These are phyloP conservation scores for Adelphocoris suturalis DNA, from an alignment of 2,888 invertebrate species.

Conservation along the genomic window DNA sequence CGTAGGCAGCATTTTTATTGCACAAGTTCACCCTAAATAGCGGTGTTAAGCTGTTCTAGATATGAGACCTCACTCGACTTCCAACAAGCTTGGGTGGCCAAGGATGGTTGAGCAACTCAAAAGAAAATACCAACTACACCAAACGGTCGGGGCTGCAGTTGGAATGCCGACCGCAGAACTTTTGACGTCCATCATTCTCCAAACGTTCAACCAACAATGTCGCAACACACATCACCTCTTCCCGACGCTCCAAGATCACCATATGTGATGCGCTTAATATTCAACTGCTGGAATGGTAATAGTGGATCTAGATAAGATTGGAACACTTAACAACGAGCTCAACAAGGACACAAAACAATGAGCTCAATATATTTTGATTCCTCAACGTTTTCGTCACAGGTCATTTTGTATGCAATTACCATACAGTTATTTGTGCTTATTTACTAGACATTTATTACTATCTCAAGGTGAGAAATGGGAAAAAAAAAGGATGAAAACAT, in stretches of 20 bases:
- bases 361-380: too few relatives aligned
- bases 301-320: background rate
- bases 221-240: background rate
- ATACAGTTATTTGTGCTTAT: too few relatives aligned
- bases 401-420: too few relatives aligned
- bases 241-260: background rate
- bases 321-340: background rate
- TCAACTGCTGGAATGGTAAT: background rate
- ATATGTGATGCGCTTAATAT: background rate
- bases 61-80: background rate
- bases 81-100: background rate
- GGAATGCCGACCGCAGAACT: conserved; percentile 35
- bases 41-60: background rate
- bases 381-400: too few relatives aligned
- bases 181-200: conserved; percentile 13
- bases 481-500: too few relatives aligned
- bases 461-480: too few relatives aligned
- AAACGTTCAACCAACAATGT: conserved; percentile 1
- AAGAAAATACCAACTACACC: background rate
- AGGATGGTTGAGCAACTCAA: background rate
- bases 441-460: too few relatives aligned
- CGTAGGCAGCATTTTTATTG: background rate
- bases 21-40: background rate
- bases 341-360: too few relatives aligned
- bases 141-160: background rate